Base-by-base conservation (phyloP, 2,797 vertebrate species). In the Neosalanx taihuensis region DNA sequence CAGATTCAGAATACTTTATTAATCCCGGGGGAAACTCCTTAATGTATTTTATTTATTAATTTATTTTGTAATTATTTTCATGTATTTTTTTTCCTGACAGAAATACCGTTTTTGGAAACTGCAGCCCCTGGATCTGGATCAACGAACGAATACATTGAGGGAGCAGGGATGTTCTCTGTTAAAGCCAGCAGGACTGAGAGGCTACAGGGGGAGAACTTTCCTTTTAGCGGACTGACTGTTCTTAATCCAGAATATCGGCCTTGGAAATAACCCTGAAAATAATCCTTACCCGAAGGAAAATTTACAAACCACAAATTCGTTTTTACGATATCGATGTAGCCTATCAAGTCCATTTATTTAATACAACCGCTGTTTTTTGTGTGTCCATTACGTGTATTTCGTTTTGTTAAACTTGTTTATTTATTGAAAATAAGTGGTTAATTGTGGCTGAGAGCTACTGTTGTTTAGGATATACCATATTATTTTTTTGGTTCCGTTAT, bases 191-290 rank as follows among this genome's bases (percentile, higher is more conserved):
- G 79, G 63, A 33, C 29, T 7, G 87, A 86, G 73, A 89, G 75
- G 69, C 75, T 78, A 26, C 6, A 64, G 26, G 85, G 73, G 73
- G 83, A 81, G 3, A 81, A 63, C 71, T 82, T 85, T 51, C 68
- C 85, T 49, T 89, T 81, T 73, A 70, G 82, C 5, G 91, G 88
- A 4, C 51, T 90, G 23, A 83, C 83, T 1, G 75, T 79, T 75
- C 76, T 89, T 75, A 88, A 86, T 29, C 76, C 84, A 20, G 92
- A 92, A 67, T 93, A 93, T 79, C 86, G 92, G 65, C 93, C 93
- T 13, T 94, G 93, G 93, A 94, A 93, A 67, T 94, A 88, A 53
- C 29, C 26, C 6, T 53, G 26, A 5, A 68, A 3, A 37, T 35
- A 26, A 26, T 26, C 23, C 13, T 6, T 17, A 15, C 18, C 4